A percentile compares a stretch with the other conserved stretches of the same genome.
Evolutionary conservation across 2,797 vertebrate species (phyloP).

Genomic region (Acrossocheilus wenchowensis): DNA sequence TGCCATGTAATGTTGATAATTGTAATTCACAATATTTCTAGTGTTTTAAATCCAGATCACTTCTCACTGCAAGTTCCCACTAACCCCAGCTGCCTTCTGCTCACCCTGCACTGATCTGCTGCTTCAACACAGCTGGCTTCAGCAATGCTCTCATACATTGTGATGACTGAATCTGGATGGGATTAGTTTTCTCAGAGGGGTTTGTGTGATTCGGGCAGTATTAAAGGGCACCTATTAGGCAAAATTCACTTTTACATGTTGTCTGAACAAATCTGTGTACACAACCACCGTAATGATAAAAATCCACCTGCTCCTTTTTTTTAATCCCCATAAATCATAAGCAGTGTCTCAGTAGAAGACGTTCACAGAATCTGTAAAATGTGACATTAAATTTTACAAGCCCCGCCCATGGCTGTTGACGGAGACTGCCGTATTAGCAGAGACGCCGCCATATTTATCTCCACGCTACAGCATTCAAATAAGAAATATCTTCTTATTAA

Average conservation of each 20-base stretch:
- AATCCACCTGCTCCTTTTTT: background rate
- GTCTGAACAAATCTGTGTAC: background rate
- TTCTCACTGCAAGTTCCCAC: constrained; percentile 22
- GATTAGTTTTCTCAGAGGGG: constrained; percentile 5
- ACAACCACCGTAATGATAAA: background rate
- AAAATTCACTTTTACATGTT: background rate
- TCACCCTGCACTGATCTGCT: constrained; percentile 19
- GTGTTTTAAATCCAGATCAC: constrained; percentile 3
- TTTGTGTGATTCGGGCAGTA: background rate
- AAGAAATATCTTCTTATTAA: too few species aligned
- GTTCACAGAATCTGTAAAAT: too few species aligned
- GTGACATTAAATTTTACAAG: too few species aligned
- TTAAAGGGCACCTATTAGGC: background rate
- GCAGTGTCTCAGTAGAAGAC: background rate
- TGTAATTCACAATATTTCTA: constrained; percentile 10
- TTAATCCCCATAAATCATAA: background rate
- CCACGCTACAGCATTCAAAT: too few species aligned
- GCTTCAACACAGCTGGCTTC: constrained; percentile 48
- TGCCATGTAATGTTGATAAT: constrained; percentile 12
- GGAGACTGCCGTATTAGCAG: too few species aligned
- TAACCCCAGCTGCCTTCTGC: constrained; percentile 46
- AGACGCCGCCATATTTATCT: too few species aligned
- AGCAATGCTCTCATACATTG: constrained; percentile 16
- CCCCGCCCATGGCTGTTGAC: too few species aligned
- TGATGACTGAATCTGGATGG: background rate